These are phyloP conservation scores for Empis livida DNA, from an alignment of 2,888 invertebrate genomes.

Conservation along the genomic window DNA sequence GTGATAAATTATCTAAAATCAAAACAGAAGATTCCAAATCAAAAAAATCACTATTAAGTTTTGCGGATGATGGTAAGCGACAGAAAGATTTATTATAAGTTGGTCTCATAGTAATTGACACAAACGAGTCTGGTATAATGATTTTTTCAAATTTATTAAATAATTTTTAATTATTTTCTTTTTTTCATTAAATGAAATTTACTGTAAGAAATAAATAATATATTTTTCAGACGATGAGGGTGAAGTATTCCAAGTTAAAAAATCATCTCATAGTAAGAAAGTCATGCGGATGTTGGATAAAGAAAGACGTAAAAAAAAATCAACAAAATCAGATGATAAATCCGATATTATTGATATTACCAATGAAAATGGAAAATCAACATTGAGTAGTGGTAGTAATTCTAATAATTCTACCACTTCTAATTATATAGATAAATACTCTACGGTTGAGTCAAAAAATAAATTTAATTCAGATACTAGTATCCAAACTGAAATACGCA, in stretches of 20 bases:
- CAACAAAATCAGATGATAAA: slow-evolving; percentile 23
- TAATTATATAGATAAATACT: slow-evolving; percentile 8
- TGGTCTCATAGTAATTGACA: too few species aligned
- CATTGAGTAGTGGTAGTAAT: slow-evolving; percentile 17
- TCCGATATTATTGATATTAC: slow-evolving; percentile 8
- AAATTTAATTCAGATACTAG: slow-evolving; percentile 29
- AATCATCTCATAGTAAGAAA: slow-evolving; percentile 86
- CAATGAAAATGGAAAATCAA: slow-evolving; percentile 2
- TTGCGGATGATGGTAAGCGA: slow-evolving; percentile 55
- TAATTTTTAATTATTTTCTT: too few species aligned
- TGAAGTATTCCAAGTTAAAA: slow-evolving; percentile 90
- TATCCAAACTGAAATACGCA: slow-evolving; percentile 53
- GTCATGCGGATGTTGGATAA: slow-evolving; percentile 73
- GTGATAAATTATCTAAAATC: slow-evolving; percentile 8
- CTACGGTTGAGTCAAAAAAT: not conserved
- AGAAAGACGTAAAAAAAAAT: slow-evolving; percentile 43
- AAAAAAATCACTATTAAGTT: slow-evolving; percentile 57
- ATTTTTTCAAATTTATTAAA: too few species aligned
- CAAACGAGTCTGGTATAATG: too few species aligned
- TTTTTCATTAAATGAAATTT: not conserved
- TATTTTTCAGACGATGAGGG: slow-evolving; percentile 50
- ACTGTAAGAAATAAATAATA: slow-evolving; percentile 1
- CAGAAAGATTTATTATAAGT: too few species aligned
- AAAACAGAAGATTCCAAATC: slow-evolving; percentile 29
- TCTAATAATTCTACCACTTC: slow-evolving; percentile 16